A percentile compares a stretch with the other conserved stretches of the same genome.
These are phyloP conservation scores for Aspiorhynchus laticeps DNA, from an alignment of 2,113 vertebrate genomes.

Conservation along the genomic window DNA sequence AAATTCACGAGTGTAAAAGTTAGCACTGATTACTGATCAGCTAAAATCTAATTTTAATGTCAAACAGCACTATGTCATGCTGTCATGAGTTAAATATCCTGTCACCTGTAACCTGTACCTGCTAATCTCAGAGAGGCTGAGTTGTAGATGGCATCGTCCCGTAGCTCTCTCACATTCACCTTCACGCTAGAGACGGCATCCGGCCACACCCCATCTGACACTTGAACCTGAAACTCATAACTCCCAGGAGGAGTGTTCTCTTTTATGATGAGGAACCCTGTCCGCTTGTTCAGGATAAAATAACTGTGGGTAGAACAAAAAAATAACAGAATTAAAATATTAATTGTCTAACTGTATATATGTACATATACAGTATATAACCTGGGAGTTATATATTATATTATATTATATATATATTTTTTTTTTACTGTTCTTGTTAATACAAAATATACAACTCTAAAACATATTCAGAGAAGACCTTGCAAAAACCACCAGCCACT, in stretches of 20 bases:
- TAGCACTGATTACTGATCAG: not conserved
- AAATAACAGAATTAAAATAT: not conserved
- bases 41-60: not conserved
- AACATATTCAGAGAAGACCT: not conserved
- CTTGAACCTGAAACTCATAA: constrained; percentile 82
- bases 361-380: too few species aligned
- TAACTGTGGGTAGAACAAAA: constrained; percentile 67
- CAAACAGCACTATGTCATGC: not conserved
- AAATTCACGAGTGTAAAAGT: not conserved
- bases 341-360: not conserved
- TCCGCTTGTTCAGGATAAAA: constrained; percentile 86
- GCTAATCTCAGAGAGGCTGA: constrained; percentile 82
- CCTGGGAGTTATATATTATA: too few species aligned
- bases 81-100: not conserved
- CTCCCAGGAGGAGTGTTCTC: constrained; percentile 79
- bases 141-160: constrained; percentile 82
- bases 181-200: constrained; percentile 81
- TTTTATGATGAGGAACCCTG: constrained; percentile 85
- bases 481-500: not conserved
- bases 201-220: constrained; percentile 87
- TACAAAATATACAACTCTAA: not conserved
- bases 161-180: constrained; percentile 82
- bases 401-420: not conserved
- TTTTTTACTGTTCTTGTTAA: not conserved
- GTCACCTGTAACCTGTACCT: too few species aligned